Evolutionary conservation across 2,888 invertebrate species (phyloP), one percentile per base, ranked within the genome.

Genomic region (Zelleria hepariella): DNA sequence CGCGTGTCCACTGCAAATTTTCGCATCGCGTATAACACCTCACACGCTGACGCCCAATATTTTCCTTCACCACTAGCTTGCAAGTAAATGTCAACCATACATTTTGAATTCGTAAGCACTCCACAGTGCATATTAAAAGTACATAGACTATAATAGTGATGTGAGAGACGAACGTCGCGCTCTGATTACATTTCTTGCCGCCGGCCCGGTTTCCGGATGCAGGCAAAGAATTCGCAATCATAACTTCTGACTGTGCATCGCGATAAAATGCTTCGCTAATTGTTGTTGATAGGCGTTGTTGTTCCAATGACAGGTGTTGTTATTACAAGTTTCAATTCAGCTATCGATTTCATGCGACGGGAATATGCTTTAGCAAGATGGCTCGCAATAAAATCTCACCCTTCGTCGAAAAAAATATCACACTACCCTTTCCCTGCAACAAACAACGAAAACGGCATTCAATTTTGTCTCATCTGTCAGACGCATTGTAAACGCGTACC

Each of bases 111-210:
- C n/a, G n/a, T n/a, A n/a, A n/a, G n/a, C n/a, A n/a, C n/a, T n/a
- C n/a, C n/a, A n/a, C n/a, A n/a, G 10, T 42, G 42, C 42, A 42
- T 42, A 42, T 10, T 51, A 21, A 10, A 20, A 51, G 8, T 20
- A 6, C 4, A 51, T 21, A 21, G 51, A 21, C 51, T 51, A 26
- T 54, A n/a, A 54, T 54, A 26, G 51, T 5, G 51, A 51, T 20
- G 23, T 51, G 51, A 20, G 23, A 8, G 51, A 20, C 21, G 49
- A 10, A 20, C 10, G 49, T 53, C 23, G n/a, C 18, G 54, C 54
- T 54, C 54, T 54, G 54, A 54, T 54, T 54, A 26, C 54, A 54
- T 26, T 54, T 54, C 51, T n/a, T n/a, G n/a, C 51, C 20, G 18
- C 54, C 54, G 10, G 18, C n/a, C 25, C n/a, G 25, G n/a, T 54